phyloP scores from a whole-genome alignment of 2,113 vertebrate genomes.

The Sigmodon hispidus region DNA sequence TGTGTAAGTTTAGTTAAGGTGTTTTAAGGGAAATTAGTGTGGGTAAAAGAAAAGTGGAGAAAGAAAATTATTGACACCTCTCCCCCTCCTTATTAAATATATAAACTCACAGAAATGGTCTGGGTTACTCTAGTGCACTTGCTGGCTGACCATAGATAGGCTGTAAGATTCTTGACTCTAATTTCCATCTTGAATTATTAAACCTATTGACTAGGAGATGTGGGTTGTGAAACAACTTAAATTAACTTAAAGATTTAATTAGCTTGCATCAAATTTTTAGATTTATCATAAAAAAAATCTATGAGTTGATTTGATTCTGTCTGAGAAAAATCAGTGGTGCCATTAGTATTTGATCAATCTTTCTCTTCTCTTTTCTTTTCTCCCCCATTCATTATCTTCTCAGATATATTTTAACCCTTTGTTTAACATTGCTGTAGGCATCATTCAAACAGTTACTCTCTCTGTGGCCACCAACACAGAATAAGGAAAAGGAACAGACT shows the following conservation, averaged over 20 bases:
- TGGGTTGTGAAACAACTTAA: not conserved
- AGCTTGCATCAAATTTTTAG: not conserved
- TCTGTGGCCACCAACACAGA: not conserved
- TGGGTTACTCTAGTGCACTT: not conserved
- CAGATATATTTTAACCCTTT: not conserved
- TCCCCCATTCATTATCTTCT: accelerated
- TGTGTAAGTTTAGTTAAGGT: not conserved
- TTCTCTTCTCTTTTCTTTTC: not conserved
- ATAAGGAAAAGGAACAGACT: not conserved
- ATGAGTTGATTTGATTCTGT: not conserved
- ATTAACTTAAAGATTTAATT: not conserved
- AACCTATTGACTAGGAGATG: not conserved
- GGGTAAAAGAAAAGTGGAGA: not conserved
- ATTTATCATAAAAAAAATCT: not conserved
- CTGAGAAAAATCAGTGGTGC: not conserved
- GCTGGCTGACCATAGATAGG: not conserved
- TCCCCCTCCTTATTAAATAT: not conserved
- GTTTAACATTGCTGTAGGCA: not conserved
- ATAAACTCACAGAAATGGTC: not conserved
- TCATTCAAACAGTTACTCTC: not conserved
- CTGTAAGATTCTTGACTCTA: not conserved
- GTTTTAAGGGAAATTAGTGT: not conserved
- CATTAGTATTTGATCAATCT: not conserved
- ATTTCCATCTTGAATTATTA: not conserved
- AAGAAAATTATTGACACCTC: not conserved